Conservation (phyloP, 2,888 invertebrate species). For the Camptogramma bilineatum region DNA sequence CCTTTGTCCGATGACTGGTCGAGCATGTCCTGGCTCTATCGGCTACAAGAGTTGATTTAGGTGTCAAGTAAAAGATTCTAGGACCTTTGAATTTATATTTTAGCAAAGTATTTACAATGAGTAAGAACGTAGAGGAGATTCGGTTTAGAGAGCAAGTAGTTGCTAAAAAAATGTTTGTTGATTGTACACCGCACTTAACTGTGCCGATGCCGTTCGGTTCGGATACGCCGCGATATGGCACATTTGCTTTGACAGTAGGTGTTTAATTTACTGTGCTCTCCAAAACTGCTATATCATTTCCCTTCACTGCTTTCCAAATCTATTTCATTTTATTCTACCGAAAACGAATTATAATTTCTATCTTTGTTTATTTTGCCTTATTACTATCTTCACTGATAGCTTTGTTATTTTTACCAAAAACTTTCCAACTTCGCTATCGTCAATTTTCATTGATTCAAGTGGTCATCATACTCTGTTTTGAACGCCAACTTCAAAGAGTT, state of each 20-base stretch:
- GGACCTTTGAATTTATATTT: too few relatives aligned
- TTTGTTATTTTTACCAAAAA: neutral
- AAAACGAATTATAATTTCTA: neutral
- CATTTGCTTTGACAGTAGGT: slow-evolving; percentile 3
- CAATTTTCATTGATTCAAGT: neutral
- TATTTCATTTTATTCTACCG: neutral
- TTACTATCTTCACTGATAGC: neutral
- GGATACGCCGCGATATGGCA: too few relatives aligned
- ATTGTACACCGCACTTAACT: too few relatives aligned
- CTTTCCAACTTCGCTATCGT: neutral
- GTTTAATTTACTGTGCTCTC: neutral
- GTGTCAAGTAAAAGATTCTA: too few relatives aligned
- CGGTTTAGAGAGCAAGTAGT: too few relatives aligned
- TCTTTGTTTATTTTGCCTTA: neutral
- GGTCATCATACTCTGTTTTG: neutral
- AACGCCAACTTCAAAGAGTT: neutral
- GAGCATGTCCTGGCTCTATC: slow-evolving; percentile 43
- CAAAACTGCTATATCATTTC: neutral
- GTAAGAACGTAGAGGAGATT: too few relatives aligned
- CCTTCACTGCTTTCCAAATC: neutral
- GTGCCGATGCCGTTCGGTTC: too few relatives aligned
- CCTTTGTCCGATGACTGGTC: slow-evolving; percentile 26
- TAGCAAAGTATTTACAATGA: too few relatives aligned
- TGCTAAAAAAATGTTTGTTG: too few relatives aligned
- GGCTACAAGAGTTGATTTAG: too few relatives aligned